A percentile compares a stretch with the other conserved stretches of the same genome.
phyloP scores from a whole-genome alignment of 2,797 vertebrate genomes.

The Fratercula arctica region DNA sequence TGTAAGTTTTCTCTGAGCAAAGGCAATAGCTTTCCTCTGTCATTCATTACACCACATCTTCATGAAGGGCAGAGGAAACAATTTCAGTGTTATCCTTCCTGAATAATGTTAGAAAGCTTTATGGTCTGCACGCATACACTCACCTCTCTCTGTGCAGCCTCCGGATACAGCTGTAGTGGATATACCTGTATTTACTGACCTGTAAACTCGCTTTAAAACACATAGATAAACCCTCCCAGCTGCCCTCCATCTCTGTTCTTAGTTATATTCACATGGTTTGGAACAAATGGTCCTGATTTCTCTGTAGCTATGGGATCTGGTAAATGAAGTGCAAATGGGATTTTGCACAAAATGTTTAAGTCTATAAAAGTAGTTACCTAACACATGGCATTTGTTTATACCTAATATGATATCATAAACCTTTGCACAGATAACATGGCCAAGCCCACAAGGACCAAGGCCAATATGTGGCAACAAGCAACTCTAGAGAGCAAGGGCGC shows the following conservation, averaged over 20 bases:
- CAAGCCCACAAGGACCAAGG: fast-evolving
- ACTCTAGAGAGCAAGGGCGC: fast-evolving
- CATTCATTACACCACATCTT: not conserved
- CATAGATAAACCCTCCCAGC: not conserved
- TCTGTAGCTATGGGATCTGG: not conserved
- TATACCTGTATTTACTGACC: not conserved
- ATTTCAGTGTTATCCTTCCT: not conserved
- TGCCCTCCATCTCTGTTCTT: not conserved
- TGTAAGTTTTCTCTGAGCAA: not conserved
- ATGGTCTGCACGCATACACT: not conserved
- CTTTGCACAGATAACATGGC: not conserved
- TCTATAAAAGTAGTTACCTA: not conserved
- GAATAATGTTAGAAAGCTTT: not conserved
- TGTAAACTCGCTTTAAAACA: not conserved
- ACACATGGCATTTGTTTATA: not conserved
- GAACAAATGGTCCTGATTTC: not conserved
- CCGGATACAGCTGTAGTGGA: not conserved
- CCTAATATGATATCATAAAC: not conserved
- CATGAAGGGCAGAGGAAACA: not conserved
- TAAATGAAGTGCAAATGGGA: not conserved
- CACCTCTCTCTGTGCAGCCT: not conserved
- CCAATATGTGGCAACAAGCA: not conserved
- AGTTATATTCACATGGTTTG: not conserved
- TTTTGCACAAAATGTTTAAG: not conserved
- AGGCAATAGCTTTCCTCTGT: not conserved